Evolutionary conservation across 2,113 vertebrate genomes (phyloP), one percentile per base, ranked within the genome.

Genomic region (Rhinichthys klamathensis): DNA sequence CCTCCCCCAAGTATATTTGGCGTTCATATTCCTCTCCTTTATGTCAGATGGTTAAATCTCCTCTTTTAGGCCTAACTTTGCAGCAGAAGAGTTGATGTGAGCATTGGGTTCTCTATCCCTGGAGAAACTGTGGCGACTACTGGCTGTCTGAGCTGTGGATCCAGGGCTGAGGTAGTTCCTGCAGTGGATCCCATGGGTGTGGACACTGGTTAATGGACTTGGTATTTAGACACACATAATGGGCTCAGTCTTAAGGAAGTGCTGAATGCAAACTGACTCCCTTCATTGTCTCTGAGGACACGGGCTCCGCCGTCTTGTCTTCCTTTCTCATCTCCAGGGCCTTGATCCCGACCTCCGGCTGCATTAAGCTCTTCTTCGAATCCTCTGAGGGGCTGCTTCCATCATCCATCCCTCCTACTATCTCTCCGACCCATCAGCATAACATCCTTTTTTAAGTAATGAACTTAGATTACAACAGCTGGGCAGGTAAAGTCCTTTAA

Each of bases 151-250:
- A 63, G 69, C 75, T 61, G 81, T 82, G 38, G 60, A 67, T 84
- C 73, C 75, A 67, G 32, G 75, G 84, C 74, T 30, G 41, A 81
- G 27, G 35, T 13, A 67, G 49, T 82, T 85, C 79, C 87, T 79
- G 60, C 67, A 32, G 72, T 30, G 25, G 51, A 49, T 80, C 90
- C 87, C 85, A 58, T 35, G 88, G 76, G 90, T n/a, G 25, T 83
- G 82, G 85, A 80, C 79, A 83, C 84, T 84, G 85, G 84, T 27
- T 91, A 90, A 88, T 87, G 82, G 85, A 67, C 35, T 75, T 87
- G 84, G 74, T 88, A 83, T 88, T 91, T 90, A 90, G 90, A 87
- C 86, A 41, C 63, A 61, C 84, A 88, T 90, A 91, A 91, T 91
- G 90, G 89, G 85, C 54, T 61, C 75, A 51, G 75, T 85, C 80